A percentile compares a stretch with the other conserved stretches of the same genome.
These are phyloP conservation scores for Anoplophora glabripennis DNA, from an alignment of 1,140 invertebrate species.

Conservation along the genomic window DNA sequence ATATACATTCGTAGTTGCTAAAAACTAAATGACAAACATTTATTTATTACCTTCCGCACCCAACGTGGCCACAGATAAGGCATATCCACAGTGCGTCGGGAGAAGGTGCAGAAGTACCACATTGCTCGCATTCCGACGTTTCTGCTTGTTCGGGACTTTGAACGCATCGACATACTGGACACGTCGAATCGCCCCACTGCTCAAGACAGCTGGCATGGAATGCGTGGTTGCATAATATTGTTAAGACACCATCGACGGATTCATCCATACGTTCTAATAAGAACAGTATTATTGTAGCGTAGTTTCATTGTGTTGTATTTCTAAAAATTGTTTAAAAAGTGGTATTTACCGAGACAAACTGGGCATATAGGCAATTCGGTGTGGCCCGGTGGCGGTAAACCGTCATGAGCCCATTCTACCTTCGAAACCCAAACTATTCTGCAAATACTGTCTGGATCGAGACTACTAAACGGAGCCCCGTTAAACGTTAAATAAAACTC, in stretches of 20 bases:
- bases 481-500: constrained; percentile 94
- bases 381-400: constrained; percentile 68
- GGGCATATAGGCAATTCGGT: constrained; percentile 98
- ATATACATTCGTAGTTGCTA: neutral
- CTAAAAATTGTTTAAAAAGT: no score
- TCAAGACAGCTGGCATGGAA: constrained; percentile 94
- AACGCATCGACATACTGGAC: constrained; percentile 69
- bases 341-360: constrained; percentile 68
- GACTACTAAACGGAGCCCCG: constrained; percentile 85
- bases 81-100: constrained; percentile 95
- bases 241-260: constrained; percentile 94
- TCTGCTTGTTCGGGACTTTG: constrained; percentile 82
- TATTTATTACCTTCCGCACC: constrained; percentile 68
- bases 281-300: neutral
- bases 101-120: constrained; percentile 40
- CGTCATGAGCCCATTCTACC: constrained; percentile 77
- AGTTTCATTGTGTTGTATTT: no score
- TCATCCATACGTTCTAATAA: constrained; percentile 94
- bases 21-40: neutral
- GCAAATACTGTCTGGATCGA: constrained; percentile 88
- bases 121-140: constrained; percentile 45
- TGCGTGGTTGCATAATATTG: constrained; percentile 97
- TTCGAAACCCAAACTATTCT: constrained; percentile 92
- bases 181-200: constrained; percentile 94
- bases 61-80: constrained; percentile 96